Evolutionary conservation across 35 echinoderm and acorn worm genomes (phyloP).

Genomic region (Heliocidaris erythrogramma): DNA sequence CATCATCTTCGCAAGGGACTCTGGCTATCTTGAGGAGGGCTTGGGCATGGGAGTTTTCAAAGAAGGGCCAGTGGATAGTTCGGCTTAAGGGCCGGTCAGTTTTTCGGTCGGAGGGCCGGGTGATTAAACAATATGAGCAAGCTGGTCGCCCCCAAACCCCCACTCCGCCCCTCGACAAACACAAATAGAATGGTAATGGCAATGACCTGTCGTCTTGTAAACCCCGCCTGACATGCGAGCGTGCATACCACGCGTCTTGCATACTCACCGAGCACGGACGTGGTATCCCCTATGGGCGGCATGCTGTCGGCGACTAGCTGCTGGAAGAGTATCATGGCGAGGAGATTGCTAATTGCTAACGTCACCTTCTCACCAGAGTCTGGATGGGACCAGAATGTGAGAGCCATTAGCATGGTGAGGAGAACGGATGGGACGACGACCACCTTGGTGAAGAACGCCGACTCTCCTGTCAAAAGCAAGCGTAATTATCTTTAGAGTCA

Average conservation of each 20-base stretch:
- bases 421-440: slow-evolving; percentile 55
- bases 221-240: not conserved
- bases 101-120: not conserved
- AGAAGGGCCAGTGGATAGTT: too few species aligned
- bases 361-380: slow-evolving; percentile 75
- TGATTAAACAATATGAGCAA: not conserved
- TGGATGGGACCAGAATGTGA: slow-evolving; percentile 60
- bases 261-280: slow-evolving; percentile 60
- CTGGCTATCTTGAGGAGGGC: too few species aligned
- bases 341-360: slow-evolving; percentile 58
- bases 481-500: not conserved
- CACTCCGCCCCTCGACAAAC: not conserved
- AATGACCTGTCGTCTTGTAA: not conserved
- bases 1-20: too few species aligned
- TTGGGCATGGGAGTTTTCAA: too few species aligned
- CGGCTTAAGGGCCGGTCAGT: too few species aligned
- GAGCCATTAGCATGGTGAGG: slow-evolving; percentile 45
- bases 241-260: not conserved
- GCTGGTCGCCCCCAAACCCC: not conserved
- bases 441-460: slow-evolving; percentile 59
- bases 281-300: slow-evolving; percentile 56
- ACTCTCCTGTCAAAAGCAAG: slow-evolving; percentile 27
- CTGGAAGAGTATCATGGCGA: slow-evolving; percentile 68
- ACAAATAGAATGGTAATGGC: not conserved
- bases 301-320: slow-evolving; percentile 55